phyloP scores from a whole-genome alignment of 2,797 vertebrate genomes.

The Otus scops region DNA sequence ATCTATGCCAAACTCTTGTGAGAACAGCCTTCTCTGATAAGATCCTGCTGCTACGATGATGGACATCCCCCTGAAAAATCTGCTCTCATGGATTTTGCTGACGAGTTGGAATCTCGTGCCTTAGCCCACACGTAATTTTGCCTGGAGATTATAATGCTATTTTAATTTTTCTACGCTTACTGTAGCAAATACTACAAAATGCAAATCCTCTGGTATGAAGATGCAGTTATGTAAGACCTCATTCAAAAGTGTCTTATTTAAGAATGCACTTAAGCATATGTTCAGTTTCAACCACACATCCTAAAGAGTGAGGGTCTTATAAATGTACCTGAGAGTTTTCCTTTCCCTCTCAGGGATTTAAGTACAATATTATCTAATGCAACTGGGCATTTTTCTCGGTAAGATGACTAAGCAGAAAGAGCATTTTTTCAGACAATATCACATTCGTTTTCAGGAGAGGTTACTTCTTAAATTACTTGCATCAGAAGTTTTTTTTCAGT shows the following conservation, averaged over 20 bases:
- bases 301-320: constrained; percentile 30
- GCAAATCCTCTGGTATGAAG: constrained; percentile 38
- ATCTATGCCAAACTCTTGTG: neutral
- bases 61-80: neutral
- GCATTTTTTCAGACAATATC: constrained; percentile 19
- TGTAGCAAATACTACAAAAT: constrained; percentile 42
- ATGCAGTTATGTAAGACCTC: constrained; percentile 39
- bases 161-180: constrained; percentile 38
- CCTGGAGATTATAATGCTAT: constrained; percentile 48
- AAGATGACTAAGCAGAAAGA: constrained; percentile 57
- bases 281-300: neutral
- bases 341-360: neutral
- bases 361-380: neutral
- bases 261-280: constrained; percentile 14
- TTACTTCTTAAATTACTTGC: constrained; percentile 3
- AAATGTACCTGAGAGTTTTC: neutral
- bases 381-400: neutral
- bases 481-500: neutral
- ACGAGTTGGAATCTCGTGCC: neutral
- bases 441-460: neutral
- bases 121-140: constrained; percentile 39
- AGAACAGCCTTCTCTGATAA: neutral
- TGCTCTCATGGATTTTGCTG: constrained; percentile 10
- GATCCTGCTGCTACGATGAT: neutral
- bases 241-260: constrained; percentile 27